Evolutionary conservation across 2,113 vertebrate species (phyloP), one percentile per base, ranked within the genome.

Genomic region (Mormyrus iriodes): DNA sequence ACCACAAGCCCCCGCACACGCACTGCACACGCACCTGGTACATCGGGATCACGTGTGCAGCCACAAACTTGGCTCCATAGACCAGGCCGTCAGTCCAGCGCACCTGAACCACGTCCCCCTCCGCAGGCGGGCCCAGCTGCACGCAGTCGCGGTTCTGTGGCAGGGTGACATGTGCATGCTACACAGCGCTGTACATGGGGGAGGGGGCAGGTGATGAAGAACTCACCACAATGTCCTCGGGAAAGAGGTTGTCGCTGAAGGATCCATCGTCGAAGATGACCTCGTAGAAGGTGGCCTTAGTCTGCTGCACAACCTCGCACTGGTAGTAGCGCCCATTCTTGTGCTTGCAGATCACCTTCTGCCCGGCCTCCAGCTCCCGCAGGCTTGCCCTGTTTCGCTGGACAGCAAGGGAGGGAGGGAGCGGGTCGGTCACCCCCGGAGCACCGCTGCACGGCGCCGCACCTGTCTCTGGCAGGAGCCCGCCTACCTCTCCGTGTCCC

Each of bases 231-330:
- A 99, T 99, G 92, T 99, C 98, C 91, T 99, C 98, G 2, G 98
- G 98, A 90, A 98, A 98, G 53, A 99, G 96, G 93, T 99, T 99
- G 93, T 99, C 97, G 0, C 98, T 99, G 95, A 98, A 99, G 87
- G 98, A 99, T 48, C 98, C 98, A 42, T 99, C 98, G 46, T 99
- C 98, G 0, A 99, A 99, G 92, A 98, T 96, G 90, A 99, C 98
- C 92, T 99, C 98, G 0, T 99, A 99, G 95, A 99, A 99, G 35
- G 96, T 99, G 92, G 98, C 98, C 0, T 96, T 98, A 85, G 96
- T 98, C 91, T 99, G 96, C 88, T 96, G 97, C 91, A 96, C 92
- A 92, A 99, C 97, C 90, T 99, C 98, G 7, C 97, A 98, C 13
- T 98, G 97, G 94, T 99, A 99, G 94, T 98, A 99, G 15, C 98